A percentile compares a stretch with the other conserved stretches of the same genome.
These are phyloP conservation scores for Amblyopsis rosae DNA, from an alignment of 2,113 vertebrate genomes.

Conservation along the genomic window DNA sequence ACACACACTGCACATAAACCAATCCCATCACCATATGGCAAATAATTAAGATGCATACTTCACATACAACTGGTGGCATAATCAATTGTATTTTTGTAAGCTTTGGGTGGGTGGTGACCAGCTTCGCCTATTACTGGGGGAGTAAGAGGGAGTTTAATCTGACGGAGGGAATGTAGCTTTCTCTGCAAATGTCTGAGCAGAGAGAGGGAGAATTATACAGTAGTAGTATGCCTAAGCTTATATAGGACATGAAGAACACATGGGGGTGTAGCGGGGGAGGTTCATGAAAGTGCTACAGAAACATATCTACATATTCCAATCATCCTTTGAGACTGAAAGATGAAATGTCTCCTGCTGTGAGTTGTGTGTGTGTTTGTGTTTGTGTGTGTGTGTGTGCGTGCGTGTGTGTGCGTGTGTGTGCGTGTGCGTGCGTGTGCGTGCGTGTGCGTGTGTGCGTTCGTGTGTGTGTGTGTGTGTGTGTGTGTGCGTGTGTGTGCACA, in stretches of 20 bases:
- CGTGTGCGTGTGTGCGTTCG: neutral
- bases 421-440: constrained; percentile 19
- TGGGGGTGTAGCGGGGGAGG: constrained; percentile 62
- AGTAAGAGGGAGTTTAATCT: constrained; percentile 46
- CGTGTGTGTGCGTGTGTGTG: neutral
- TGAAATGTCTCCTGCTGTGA: constrained; percentile 67
- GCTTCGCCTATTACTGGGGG: constrained; percentile 68
- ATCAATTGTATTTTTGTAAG: constrained; percentile 62
- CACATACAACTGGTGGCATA: constrained; percentile 65
- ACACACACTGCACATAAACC: constrained; percentile 8
- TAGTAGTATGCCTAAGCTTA: constrained; percentile 53
- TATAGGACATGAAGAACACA: constrained; percentile 60
- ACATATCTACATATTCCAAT: constrained; percentile 71
- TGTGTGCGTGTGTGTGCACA: neutral
- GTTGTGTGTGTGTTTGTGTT: constrained; percentile 6
- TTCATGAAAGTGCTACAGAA: constrained; percentile 67
- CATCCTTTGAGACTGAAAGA: constrained; percentile 64
- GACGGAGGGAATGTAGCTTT: constrained; percentile 58
- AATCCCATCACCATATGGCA: constrained; percentile 40
- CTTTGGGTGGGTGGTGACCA: constrained; percentile 70
- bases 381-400: neutral
- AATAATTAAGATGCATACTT: constrained; percentile 59
- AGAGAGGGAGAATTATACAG: constrained; percentile 21
- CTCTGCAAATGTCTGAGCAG: constrained; percentile 42
- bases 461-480: neutral